Conservation (phyloP, 2,113 vertebrate species). For the Willisornis vidua region DNA sequence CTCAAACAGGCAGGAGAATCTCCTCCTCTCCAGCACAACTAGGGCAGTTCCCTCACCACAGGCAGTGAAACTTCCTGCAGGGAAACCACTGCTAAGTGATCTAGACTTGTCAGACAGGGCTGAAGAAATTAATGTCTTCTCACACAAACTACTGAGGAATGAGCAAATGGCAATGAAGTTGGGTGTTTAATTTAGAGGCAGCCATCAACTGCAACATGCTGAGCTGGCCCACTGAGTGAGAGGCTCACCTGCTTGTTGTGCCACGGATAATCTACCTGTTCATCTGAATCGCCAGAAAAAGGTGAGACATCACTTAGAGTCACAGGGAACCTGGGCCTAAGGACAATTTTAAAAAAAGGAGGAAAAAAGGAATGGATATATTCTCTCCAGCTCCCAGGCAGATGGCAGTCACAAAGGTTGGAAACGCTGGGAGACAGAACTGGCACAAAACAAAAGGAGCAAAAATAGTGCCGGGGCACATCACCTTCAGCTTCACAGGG, state of each 20-base stretch:
- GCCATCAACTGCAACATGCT: background rate
- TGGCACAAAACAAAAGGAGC: background rate
- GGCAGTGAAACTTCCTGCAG: background rate
- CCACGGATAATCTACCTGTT: background rate
- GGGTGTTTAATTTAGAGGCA: background rate
- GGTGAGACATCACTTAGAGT: background rate
- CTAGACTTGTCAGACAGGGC: background rate
- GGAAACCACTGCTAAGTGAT: background rate
- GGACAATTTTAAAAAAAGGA: background rate
- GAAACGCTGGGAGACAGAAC: background rate
- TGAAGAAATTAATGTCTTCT: background rate
- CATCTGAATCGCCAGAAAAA: background rate
- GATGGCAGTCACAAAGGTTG: background rate
- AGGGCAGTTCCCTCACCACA: background rate
- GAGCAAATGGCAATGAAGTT: background rate
- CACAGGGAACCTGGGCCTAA: background rate
- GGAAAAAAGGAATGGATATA: fast-evolving
- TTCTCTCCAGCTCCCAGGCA: background rate
- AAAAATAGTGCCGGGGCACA: background rate
- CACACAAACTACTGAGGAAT: background rate
- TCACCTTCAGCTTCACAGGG: background rate
- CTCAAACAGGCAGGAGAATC: background rate
- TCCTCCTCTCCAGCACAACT: background rate
- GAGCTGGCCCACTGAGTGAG: background rate
- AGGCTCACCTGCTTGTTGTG: background rate